Base-by-base conservation (phyloP, 2,113 vertebrate species). In the Oreocharis arfaki region DNA sequence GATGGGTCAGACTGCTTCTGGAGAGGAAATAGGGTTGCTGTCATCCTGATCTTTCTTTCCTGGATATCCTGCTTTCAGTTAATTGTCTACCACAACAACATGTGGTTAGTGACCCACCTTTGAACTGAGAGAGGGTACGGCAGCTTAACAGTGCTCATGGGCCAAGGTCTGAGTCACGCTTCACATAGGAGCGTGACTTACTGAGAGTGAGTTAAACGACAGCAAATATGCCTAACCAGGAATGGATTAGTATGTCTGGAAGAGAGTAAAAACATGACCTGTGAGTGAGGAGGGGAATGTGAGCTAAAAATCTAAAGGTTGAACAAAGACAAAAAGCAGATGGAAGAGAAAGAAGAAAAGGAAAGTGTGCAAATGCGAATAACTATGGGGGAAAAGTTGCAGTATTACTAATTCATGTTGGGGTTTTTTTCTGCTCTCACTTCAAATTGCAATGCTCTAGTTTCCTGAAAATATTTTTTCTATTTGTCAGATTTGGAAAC, bases 401-500 rank as follows among this genome's bases (percentile, higher is more conserved):
- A 35, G 12, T 87, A 55, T 56, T 44, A 37, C 26, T 75, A 26
- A 49, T 53, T 79, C 46, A 5, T 42, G 6, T 37, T 81, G 10
- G 9, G n/a, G 50, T 9, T 32, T 21, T 71, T 55, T 84, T 19
- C 30, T 87, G 18, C 22, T 64, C 21, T 55, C 5, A 63, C 3
- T 89, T 75, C 13, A 79, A 67, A 59, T 35, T 74, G 15, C 50
- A 57, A 18, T 73, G 10, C 32, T 96, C 8, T 30, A 53, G 37
- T 94, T 88, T 95, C 44, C 64, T 89, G 18, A 94, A 94, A 75
- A 44, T 20, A 95, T 68, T 94, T 28, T 96, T 95, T 96, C 16
- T 93, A 23, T 92, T 94, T 92, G 67, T 89, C 86, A 99, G 99
- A 98, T 96, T 97, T 99, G 97, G 99, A 99, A 98, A 99, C 98